Percentiles rank a stretch among this genome's conserved stretches.
Evolutionary conservation across 2,113 vertebrate genomes (phyloP).

Genomic region (Callocephalon fimbriatum): DNA sequence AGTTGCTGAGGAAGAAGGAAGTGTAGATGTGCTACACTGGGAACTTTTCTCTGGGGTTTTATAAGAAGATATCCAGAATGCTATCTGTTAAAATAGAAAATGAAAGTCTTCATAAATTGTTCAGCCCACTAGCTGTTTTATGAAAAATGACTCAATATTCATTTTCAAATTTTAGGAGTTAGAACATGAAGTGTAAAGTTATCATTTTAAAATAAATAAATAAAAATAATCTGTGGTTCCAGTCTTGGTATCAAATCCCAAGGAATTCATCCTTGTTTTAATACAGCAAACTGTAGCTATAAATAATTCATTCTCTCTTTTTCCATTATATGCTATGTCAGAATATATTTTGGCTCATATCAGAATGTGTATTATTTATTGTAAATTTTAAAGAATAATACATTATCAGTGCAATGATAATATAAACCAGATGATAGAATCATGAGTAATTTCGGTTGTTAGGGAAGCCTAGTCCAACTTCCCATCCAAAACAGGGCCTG

Average conservation of each 20-base stretch:
- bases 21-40: background rate
- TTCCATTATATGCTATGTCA: background rate
- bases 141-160: background rate
- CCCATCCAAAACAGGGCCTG: accelerated
- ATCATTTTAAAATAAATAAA: background rate
- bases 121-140: background rate
- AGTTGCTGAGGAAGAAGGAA: background rate
- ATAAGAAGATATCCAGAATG: background rate
- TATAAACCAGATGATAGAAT: background rate
- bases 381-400: background rate
- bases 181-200: background rate
- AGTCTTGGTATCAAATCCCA: background rate
- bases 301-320: background rate
- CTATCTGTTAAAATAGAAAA: background rate
- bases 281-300: background rate
- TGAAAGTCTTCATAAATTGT: background rate
- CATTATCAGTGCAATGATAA: background rate
- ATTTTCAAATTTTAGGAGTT: background rate
- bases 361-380: background rate
- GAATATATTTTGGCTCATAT: background rate
- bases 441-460: background rate
- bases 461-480: background rate
- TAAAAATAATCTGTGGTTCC: background rate
- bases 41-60: background rate
- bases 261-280: background rate